Percentiles rank a stretch among this genome's conserved stretches.
Conservation (phyloP, 2,113 vertebrate genomes). For the Cynocephalus volans region DNA sequence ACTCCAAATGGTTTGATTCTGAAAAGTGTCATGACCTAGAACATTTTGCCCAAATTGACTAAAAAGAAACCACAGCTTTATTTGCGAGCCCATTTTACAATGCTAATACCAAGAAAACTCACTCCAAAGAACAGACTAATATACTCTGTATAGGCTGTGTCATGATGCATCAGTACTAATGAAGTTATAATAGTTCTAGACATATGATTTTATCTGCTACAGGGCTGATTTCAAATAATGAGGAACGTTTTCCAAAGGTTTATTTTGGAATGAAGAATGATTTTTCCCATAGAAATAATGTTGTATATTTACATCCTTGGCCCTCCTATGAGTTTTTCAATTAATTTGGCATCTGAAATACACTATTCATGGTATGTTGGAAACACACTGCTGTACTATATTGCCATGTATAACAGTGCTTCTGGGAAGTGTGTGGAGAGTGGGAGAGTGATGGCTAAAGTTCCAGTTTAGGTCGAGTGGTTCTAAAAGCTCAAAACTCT, state of each 20-base stretch:
- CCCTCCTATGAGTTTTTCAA: background rate
- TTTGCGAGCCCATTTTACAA: background rate
- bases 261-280: background rate
- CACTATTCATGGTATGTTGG: background rate
- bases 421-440: background rate
- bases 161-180: background rate
- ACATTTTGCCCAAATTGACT: background rate
- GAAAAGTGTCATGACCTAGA: background rate
- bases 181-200: background rate
- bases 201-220: background rate
- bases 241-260: conserved; percentile 5
- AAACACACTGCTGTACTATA: background rate
- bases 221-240: background rate
- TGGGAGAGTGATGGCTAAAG: background rate
- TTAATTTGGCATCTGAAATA: background rate
- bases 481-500: background rate
- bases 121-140: background rate
- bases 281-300: background rate
- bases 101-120: background rate
- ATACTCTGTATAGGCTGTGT: background rate
- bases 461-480: background rate
- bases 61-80: background rate
- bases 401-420: background rate
- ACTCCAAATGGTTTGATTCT: background rate
- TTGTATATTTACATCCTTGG: background rate